Conservation (phyloP, 2,113 vertebrate genomes). For the Mus pahari region DNA sequence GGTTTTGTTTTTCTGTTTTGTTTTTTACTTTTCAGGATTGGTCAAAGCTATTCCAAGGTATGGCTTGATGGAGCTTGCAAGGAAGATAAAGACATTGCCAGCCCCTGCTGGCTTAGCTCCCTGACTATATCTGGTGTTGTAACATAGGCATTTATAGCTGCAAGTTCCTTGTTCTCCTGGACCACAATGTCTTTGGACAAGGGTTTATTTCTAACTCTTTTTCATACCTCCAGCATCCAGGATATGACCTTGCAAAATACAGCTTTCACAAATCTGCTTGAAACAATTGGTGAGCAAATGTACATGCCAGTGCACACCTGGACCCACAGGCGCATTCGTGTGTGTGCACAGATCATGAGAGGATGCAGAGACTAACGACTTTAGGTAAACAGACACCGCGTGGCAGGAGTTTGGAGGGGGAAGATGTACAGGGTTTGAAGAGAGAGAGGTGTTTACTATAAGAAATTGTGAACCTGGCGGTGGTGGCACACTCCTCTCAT, state of each 20-base stretch:
- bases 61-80: neutral
- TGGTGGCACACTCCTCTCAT: neutral
- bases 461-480: neutral
- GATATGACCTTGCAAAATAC: neutral
- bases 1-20: neutral
- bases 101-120: neutral
- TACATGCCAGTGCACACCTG: neutral
- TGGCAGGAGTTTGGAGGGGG: neutral
- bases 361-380: neutral
- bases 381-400: neutral
- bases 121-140: neutral
- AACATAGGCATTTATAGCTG: neutral
- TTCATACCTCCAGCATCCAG: neutral
- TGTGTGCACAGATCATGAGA: neutral
- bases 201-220: neutral
- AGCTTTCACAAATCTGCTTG: neutral
- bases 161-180: no score
- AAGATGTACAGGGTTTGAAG: neutral
- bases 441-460: neutral
- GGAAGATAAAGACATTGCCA: neutral
- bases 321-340: neutral
- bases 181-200: neutral
- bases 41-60: neutral
- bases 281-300: neutral
- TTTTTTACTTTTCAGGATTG: neutral